Conservation (phyloP, 2,797 vertebrate genomes). For the Tokudaia muenninki region DNA sequence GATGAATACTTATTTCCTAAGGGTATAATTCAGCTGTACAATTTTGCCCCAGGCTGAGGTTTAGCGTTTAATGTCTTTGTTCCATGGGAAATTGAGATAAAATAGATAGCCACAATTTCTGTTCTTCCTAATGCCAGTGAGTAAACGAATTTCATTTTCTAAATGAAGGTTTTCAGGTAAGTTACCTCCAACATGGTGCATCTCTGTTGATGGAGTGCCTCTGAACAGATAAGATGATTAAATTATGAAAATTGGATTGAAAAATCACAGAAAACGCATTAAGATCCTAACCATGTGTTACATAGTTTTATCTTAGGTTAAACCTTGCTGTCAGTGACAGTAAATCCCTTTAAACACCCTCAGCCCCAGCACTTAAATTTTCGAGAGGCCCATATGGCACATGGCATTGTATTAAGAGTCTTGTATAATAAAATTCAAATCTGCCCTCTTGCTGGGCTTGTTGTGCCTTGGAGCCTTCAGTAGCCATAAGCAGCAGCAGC, state of each 20-base stretch:
- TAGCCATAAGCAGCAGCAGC: neutral
- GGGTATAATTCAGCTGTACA: conserved; percentile 68
- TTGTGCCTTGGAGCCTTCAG: neutral
- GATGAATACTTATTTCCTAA: conserved; percentile 75
- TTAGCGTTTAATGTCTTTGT: conserved; percentile 66
- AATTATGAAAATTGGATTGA: conserved; percentile 68
- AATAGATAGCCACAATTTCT: conserved; percentile 65
- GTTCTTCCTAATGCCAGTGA: conserved; percentile 55
- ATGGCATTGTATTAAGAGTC: conserved; percentile 71
- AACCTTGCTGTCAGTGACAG: conserved; percentile 62
- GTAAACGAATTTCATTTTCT: conserved; percentile 70
- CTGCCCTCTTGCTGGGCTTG: conserved; percentile 34
- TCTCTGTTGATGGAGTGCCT: conserved; percentile 14
- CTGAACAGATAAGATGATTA: conserved; percentile 60
- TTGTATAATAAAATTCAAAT: conserved; percentile 67
- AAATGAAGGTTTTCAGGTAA: conserved; percentile 62
- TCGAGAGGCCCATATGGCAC: conserved; percentile 63
- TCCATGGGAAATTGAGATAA: conserved; percentile 61
- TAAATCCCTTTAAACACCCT: conserved; percentile 70
- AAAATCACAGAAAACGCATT: conserved; percentile 50
- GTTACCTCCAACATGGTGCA: conserved; percentile 6
- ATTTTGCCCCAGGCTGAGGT: conserved; percentile 55
- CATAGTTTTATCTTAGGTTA: conserved; percentile 70
- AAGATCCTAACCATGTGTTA: conserved; percentile 53
- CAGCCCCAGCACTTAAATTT: neutral